Evolutionary conservation across 2,113 vertebrate genomes (phyloP).

Genomic region (Lasiurus borealis): DNA sequence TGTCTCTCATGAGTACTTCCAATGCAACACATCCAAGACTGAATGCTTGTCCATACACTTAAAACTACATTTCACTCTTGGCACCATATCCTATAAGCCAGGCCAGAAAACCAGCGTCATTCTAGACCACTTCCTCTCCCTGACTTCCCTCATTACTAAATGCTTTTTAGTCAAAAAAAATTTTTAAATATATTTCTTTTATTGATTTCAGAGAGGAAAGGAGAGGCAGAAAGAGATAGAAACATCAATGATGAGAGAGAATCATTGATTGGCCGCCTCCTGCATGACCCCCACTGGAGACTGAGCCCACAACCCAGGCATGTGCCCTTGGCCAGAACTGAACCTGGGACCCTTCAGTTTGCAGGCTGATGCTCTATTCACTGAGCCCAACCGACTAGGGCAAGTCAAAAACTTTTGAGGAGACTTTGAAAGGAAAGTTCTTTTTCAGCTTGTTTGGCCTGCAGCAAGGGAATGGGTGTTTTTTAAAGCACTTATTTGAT

Average conservation of each 20-base stretch:
- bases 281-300: no score
- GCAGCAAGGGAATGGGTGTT: neutral
- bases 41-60: neutral
- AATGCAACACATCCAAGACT: neutral
- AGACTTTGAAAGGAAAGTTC: conserved; percentile 57
- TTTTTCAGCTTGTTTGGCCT: conserved; percentile 54
- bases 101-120: conserved; percentile 3
- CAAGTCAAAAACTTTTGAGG: neutral
- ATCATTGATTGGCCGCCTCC: no score
- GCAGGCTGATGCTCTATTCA: no score
- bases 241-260: no score
- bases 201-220: no score
- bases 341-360: no score
- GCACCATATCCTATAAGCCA: neutral
- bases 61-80: neutral
- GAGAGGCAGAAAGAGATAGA: no score
- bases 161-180: neutral
- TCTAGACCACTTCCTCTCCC: neutral
- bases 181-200: no score
- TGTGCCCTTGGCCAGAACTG: no score
- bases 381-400: no score
- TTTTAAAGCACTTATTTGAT: conserved; percentile 48
- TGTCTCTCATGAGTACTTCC: neutral
- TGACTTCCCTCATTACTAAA: neutral
- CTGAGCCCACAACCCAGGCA: no score